Evolutionary conservation across 2,797 vertebrate genomes (phyloP).

Genomic region (Hemibagrus guttatus): DNA sequence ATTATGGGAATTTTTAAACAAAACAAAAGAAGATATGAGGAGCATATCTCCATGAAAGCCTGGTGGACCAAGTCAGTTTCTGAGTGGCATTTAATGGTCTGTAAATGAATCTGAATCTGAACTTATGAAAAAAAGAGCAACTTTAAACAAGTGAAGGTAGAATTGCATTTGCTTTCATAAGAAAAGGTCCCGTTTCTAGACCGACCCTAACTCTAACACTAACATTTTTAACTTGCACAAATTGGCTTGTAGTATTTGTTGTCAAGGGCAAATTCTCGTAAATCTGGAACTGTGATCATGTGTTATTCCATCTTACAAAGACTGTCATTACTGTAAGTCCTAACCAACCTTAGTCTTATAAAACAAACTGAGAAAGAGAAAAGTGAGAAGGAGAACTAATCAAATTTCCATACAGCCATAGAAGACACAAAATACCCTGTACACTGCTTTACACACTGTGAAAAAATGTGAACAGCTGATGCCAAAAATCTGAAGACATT

Average conservation of each 20-base stretch:
- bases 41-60: background rate
- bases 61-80: background rate
- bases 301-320: background rate
- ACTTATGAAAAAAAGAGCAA: background rate
- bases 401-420: background rate
- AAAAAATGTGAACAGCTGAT: background rate
- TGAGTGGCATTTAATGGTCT: constrained; percentile 8
- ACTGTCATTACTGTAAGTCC: background rate
- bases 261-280: background rate
- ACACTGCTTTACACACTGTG: background rate
- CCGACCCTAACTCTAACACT: background rate
- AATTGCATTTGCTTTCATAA: background rate
- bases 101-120: background rate
- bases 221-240: background rate
- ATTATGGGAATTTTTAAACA: background rate
- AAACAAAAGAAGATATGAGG: background rate
- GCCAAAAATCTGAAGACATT: background rate
- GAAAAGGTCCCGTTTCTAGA: too few relatives aligned
- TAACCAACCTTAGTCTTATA: background rate
- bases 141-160: background rate
- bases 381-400: background rate
- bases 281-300: background rate
- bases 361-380: background rate
- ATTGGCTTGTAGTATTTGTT: background rate
- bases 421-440: background rate